Conservation (phyloP, 2,113 vertebrate genomes). For the Xenopus borealis region DNA sequence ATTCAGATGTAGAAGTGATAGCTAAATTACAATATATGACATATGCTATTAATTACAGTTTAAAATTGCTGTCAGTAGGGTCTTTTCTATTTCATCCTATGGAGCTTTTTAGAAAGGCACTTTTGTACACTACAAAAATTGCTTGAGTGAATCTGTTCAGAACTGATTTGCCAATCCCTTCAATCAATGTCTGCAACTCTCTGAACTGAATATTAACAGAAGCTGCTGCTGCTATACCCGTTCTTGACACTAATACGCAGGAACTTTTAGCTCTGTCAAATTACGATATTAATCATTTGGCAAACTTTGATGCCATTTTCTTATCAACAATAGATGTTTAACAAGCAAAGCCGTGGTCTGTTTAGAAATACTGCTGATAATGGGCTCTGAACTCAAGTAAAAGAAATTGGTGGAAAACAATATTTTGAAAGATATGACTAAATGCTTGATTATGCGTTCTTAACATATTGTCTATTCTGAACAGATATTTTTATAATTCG, state of each 20-base stretch:
- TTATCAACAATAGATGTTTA: neutral
- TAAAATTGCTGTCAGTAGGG: neutral
- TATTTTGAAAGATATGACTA: too few relatives aligned
- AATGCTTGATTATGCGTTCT: too few relatives aligned
- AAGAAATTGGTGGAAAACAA: too few relatives aligned
- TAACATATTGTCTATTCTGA: too few relatives aligned
- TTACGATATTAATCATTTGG: slow-evolving; percentile 2
- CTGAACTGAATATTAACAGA: neutral
- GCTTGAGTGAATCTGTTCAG: neutral
- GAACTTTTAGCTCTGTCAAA: neutral
- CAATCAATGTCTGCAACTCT: neutral
- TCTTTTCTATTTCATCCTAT: neutral
- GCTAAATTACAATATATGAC: neutral
- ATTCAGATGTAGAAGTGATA: neutral
- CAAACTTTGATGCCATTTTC: neutral
- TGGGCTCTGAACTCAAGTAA: too few relatives aligned
- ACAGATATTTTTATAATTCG: too few relatives aligned
- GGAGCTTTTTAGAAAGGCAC: neutral
- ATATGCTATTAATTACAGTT: neutral
- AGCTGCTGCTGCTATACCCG: neutral
- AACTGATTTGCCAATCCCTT: neutral
- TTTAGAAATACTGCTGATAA: too few relatives aligned
- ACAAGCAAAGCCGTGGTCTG: neutral
- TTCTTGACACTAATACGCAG: neutral
- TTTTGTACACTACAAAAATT: neutral